Conservation (phyloP, 2,797 vertebrate genomes). For the Lateolabrax maculatus region DNA sequence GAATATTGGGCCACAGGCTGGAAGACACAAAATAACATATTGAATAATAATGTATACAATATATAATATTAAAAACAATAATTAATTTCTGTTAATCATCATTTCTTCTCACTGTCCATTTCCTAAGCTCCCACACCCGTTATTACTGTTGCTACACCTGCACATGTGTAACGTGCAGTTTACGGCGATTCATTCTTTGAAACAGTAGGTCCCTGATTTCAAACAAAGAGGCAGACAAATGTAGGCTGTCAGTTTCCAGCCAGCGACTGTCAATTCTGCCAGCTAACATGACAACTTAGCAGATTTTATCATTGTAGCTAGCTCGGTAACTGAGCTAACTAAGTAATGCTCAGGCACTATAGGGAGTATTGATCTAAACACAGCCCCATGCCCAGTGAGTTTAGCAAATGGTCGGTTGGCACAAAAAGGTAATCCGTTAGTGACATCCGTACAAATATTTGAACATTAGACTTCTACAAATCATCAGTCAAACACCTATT, state of each 20-base stretch:
- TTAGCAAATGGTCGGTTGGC: background rate
- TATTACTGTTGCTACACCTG: background rate
- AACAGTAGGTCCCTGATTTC: too few species aligned
- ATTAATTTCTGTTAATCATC: background rate
- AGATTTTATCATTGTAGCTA: background rate
- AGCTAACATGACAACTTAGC: background rate
- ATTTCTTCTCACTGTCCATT: background rate
- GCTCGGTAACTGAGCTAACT: too few species aligned
- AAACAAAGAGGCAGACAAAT: too few species aligned
- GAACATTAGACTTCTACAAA: background rate
- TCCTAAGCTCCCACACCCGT: too few species aligned
- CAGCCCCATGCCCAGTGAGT: background rate
- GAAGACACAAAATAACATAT: background rate
- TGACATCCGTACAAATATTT: background rate
- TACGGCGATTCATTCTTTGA: too few species aligned
- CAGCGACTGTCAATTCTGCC: background rate
- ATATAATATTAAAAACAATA: background rate
- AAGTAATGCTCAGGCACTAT: too few species aligned
- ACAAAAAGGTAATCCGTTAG: too few species aligned
- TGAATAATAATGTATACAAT: background rate
- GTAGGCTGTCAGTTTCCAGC: too few species aligned
- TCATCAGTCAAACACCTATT: background rate
- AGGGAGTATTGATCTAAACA: background rate
- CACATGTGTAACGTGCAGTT: too few species aligned
- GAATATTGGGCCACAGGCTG: conserved; percentile 2